These are phyloP conservation scores for Agriopis leucophaearia DNA, from an alignment of 2,888 invertebrate genomes.

Conservation along the genomic window DNA sequence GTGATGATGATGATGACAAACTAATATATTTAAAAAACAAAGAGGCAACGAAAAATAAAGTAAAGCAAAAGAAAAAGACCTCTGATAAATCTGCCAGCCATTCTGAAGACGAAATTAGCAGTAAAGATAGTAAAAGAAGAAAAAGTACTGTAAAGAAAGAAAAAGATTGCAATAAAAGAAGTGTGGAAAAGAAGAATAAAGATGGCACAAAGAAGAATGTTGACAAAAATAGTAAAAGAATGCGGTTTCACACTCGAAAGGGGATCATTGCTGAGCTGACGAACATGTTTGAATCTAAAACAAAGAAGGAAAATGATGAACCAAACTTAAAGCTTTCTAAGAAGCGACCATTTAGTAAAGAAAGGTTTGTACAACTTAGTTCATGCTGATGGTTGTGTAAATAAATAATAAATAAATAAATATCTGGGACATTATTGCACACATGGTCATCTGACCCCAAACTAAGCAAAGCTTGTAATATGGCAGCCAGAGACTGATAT, in stretches of 20 bases:
- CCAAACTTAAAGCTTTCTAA: background rate
- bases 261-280: conserved; percentile 1
- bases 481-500: too few species aligned
- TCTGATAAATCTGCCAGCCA: background rate
- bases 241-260: conserved; percentile 8
- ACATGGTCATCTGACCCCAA: too few species aligned
- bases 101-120: background rate
- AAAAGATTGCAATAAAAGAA: background rate
- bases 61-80: conserved; percentile 4
- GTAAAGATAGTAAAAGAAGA: background rate
- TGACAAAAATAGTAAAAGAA: background rate
- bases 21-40: conserved; percentile 2
- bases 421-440: too few species aligned
- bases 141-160: background rate
- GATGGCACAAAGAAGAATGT: background rate
- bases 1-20: background rate
- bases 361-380: conserved; percentile 17
- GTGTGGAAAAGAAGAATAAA: background rate
- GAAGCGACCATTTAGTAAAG: conserved; percentile 9
- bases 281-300: conserved; percentile 1
- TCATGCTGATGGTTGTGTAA: too few species aligned
- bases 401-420: too few species aligned
- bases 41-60: background rate
- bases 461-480: too few species aligned
- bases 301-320: background rate